Base-by-base conservation (phyloP, 2,113 vertebrate species). In the Oryzias melastigma region DNA sequence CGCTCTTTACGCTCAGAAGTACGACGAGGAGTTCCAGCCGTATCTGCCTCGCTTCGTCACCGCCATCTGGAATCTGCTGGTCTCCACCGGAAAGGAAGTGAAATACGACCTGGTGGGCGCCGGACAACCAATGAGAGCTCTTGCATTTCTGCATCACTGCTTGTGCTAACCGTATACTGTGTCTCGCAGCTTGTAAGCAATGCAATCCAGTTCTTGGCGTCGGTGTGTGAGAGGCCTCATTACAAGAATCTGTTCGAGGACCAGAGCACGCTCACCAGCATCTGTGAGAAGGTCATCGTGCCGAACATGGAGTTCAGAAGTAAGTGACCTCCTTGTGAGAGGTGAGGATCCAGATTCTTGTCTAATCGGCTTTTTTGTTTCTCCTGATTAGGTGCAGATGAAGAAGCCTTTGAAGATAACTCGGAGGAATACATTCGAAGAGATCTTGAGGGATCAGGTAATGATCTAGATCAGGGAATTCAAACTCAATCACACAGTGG, bases 251-350 rank as follows among this genome's bases (percentile, higher is more conserved):
- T 99, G 7, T 99, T 99, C 92, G 97, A 99, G 81, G 97, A 98
- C 88, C 97, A 98, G 88, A 98, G 92, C 77, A 98, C 93, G 0
- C 78, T 99, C 81, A 99, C 97, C 24, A 98, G 96, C 89, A 99
- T 99, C 81, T 99, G 97, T 85, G 97, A 99, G 87, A 99, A 99
- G 82, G 97, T 99, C 83, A 96, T 99, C 85, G 95, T 98, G 55
- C 97, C 97, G 73, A 99, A 98, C 90, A 98, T 98, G 97, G 97
- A 99, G 90, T 99, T 98, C 81, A 94, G 97, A 95, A 96, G 97
- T 99, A 92, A 91, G 90, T 79, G 17, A 16, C 45, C 35, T 42
- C 14, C 41, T 15, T 17, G 18, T 16, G 17, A 20, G 4, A 16
- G 8, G 1, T 13, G 42, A 14, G 5, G 27, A 44, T 29, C 52